phyloP scores from a whole-genome alignment of 2,113 vertebrate species.

The Hoplias malabaricus region DNA sequence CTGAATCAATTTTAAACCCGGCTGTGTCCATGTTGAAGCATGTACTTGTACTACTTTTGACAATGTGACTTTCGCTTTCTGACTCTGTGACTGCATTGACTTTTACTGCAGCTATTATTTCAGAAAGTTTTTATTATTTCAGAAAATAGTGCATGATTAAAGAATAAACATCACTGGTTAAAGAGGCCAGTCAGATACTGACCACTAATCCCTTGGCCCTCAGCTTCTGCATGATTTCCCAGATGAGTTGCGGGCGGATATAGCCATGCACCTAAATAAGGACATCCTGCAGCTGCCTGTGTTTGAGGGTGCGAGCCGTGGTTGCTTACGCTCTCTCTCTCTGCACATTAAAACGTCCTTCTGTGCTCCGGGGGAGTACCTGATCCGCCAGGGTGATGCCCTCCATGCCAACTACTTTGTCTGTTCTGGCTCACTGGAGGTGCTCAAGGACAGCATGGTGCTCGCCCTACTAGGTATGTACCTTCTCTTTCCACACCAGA shows the following conservation, averaged over 20 bases:
- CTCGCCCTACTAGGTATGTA: slow-evolving; percentile 91
- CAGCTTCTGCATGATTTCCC: slow-evolving; percentile 96
- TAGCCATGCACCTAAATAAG: slow-evolving; percentile 97
- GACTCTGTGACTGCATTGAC: no score
- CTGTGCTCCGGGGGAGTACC: slow-evolving; percentile 92
- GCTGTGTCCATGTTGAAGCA: no score
- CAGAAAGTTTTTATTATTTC: no score
- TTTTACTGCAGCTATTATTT: no score
- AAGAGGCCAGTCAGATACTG: neutral
- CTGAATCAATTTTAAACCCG: no score
- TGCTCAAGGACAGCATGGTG: slow-evolving; percentile 89
- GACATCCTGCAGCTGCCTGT: slow-evolving; percentile 94
- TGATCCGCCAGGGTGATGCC: slow-evolving; percentile 89
- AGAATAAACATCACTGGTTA: no score
- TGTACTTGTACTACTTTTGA: no score
- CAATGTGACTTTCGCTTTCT: no score
- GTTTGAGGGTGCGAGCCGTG: slow-evolving; percentile 89
- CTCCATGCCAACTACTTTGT: slow-evolving; percentile 94
- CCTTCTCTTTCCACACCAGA: neutral
- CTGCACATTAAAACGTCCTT: slow-evolving; percentile 96
- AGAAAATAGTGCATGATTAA: no score
- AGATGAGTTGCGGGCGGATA: slow-evolving; percentile 91
- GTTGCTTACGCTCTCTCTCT: slow-evolving; percentile 92
- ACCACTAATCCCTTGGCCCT: neutral
- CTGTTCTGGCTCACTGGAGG: slow-evolving; percentile 94